Conservation (phyloP, 1,140 invertebrate genomes). For the Bombus turneri region DNA sequence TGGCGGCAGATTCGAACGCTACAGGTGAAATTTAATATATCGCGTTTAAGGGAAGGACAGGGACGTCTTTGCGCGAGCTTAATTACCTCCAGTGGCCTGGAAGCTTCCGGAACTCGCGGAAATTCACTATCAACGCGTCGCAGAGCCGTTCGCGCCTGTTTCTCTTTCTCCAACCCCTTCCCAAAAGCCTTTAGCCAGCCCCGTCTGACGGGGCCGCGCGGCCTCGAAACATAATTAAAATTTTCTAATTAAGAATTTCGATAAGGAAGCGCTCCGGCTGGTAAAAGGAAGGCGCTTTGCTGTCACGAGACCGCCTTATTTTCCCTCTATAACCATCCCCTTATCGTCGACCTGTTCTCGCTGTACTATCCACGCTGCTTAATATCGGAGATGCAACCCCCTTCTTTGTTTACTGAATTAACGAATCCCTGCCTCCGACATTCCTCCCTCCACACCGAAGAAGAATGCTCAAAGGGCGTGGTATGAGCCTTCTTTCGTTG, state of each 20-base stretch:
- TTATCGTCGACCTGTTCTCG: neutral
- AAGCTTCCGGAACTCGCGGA: slow-evolving; percentile 47
- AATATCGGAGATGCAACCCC: neutral
- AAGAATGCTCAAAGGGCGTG: neutral
- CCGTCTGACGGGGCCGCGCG: slow-evolving; percentile 22
- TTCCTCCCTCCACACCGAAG: too few species aligned
- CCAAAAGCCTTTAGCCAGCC: neutral
- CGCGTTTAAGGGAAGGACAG: slow-evolving; percentile 54
- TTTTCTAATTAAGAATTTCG: slow-evolving; percentile 83
- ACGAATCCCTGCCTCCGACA: neutral
- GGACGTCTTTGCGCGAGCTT: slow-evolving; percentile 74
- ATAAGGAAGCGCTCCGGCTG: slow-evolving; percentile 71
- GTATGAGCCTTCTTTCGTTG: neutral
- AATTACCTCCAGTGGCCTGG: slow-evolving; percentile 71
- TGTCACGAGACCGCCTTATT: slow-evolving; percentile 36
- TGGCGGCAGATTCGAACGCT: neutral
- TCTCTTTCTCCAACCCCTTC: slow-evolving; percentile 15
- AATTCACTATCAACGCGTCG: slow-evolving; percentile 66
- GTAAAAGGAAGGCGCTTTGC: slow-evolving; percentile 41
- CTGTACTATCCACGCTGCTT: neutral
- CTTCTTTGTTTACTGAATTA: slow-evolving; percentile 18
- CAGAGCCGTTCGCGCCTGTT: slow-evolving; percentile 47
- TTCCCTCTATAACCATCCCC: neutral
- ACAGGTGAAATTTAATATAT: slow-evolving; percentile 74
- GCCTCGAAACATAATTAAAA: slow-evolving; percentile 82